Base-by-base conservation (phyloP, 2,888 invertebrate species). In the Resseliella maxima region DNA sequence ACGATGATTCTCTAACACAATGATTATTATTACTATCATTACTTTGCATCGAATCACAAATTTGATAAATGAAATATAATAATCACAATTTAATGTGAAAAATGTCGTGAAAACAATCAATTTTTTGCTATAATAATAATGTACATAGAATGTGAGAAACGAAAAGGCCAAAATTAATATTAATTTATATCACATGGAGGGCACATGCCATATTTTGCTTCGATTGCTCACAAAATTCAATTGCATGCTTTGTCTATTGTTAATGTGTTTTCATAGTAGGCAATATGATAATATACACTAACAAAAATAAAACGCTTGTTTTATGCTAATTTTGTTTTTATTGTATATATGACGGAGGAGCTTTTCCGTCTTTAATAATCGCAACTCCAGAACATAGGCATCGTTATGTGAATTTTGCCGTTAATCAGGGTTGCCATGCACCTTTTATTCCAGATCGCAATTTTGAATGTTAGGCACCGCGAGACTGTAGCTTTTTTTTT, bases 31-130 rank as follows among this genome's bases (percentile, higher is more conserved):
- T 59, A 59, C 31, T 72, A 72, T 72, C 72, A 72, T 72, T 35
- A 72, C 15, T 72, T 31, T 27, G 72, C 15, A 72, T 72, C 72
- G 31, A 27, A 31, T 10, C 15, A 72, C 12, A 72, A 72, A 72
- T 72, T 72, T 72, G 6, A 72, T 72, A 72, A 72, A 72, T 72
- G 18, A 59, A 72, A 72, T 18, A 72, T 31, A 72, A 72, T 72
- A 27, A 72, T 72, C 27, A 31, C 35, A 72, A 72, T 31, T 72
- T 72, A 27, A 72, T 72, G 72, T 72, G 72, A 72, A 72, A 72
- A 72, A 72, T 72, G 72, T 15, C 31, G 10, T 72, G 31, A 72
- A 72, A 72, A 72, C 35, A 72, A 72, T 72, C 72, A 72, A 31
- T n/a, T n/a, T n/a, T n/a, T n/a, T n/a, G 35, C n/a, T 0, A 35